Base-by-base conservation (phyloP, 1,140 invertebrate species). In the Eulimnadia texana region DNA sequence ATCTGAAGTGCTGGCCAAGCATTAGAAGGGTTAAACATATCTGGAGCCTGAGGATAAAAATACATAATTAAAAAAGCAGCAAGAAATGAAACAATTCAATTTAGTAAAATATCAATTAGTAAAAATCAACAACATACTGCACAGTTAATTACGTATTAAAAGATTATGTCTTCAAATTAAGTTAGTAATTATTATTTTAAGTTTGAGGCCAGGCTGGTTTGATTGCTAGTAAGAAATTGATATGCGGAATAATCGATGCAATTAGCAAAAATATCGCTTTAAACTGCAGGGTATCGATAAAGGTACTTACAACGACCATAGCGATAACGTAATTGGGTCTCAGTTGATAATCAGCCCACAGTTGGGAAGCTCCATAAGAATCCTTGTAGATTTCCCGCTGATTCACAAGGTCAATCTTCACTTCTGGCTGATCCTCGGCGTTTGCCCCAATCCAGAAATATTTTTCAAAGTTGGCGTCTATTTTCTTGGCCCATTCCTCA, bases 381-480 rank as follows among this genome's bases (percentile, higher is more conserved):
- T 99, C 96, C 76, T 98, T 99, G 73, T 96, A 91, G 69, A 99
- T 97, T 58, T 82, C 84, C 69, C 86, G 79, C 60, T 86, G 83
- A 77, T 98, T 88, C 25, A 98, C 86, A 60, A 93, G 78, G 70
- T 90, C 81, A 0, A 84, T 82, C 52, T 80, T 75, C 33, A 78
- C 71, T 72, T 89, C 84, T 16, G 65, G 66, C 3, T 81, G 74
- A 10, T 67, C 65, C 11, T 61, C 60, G 19, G 74, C 76, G 23
- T 78, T 74, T 11, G 72, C 64, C 52, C 67, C 66, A 24, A 99
- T 81, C 78, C 85, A 98, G 73, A 97, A 99, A 68, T 83, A 72
- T 61, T 81, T 82, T 71, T 95, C 92, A 77, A 99, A 99, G 71
- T 87, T 88, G 1, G 75, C 70, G 67, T 82, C 75, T 64, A 99